Evolutionary conservation across 2,113 vertebrate species (phyloP).

Genomic region (Sander lucioperca): DNA sequence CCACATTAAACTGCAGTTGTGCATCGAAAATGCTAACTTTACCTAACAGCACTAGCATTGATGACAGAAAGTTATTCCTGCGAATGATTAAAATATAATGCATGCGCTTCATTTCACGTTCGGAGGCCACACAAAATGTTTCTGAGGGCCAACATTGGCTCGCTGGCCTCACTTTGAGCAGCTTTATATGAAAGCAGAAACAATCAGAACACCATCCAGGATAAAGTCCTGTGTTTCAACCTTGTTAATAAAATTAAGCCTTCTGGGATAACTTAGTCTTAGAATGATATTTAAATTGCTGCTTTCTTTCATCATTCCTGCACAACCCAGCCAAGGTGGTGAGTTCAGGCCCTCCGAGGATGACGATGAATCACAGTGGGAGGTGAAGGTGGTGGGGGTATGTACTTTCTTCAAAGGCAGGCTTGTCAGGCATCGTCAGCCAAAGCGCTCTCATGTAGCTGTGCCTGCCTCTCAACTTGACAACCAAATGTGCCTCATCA

Average conservation of each 20-base stretch:
- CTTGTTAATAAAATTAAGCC: neutral
- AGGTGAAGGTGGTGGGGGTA: slow-evolving; percentile 22
- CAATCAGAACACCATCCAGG: neutral
- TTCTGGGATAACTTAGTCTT: neutral
- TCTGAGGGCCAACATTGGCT: too few species aligned
- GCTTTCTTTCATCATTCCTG: slow-evolving; percentile 23
- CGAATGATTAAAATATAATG: too few species aligned
- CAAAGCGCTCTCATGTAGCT: slow-evolving; percentile 50
- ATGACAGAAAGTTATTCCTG: too few species aligned
- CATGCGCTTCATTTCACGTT: too few species aligned
- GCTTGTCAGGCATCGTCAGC: slow-evolving; percentile 46
- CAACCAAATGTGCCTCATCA: slow-evolving; percentile 69
- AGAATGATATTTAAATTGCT: slow-evolving; percentile 5
- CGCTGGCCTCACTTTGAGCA: too few species aligned
- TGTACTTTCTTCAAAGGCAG: slow-evolving; percentile 48
- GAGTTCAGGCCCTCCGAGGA: neutral
- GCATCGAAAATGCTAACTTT: too few species aligned
- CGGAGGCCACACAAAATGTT: too few species aligned
- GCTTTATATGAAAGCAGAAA: neutral
- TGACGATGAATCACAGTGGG: neutral
- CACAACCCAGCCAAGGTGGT: neutral
- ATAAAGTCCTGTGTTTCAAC: neutral
- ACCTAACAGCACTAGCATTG: too few species aligned
- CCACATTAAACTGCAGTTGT: too few species aligned
- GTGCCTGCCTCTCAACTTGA: slow-evolving; percentile 54